Percentiles rank a stretch among this genome's conserved stretches.
Evolutionary conservation across 2,888 invertebrate genomes (phyloP).

Genomic region (Drosophila testacea): DNA sequence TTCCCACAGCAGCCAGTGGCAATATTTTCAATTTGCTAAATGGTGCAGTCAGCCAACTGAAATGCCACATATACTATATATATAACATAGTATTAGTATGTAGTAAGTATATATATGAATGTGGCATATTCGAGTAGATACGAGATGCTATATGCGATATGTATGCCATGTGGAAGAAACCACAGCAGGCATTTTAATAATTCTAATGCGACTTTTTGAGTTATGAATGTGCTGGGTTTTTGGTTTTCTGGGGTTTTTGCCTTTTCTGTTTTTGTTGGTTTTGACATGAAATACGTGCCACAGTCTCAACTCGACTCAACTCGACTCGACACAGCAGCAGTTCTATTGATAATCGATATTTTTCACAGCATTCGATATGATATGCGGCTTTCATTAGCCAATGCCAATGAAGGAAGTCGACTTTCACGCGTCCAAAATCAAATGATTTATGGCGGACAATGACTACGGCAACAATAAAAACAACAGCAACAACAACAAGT

Average conservation of each 20-base stretch:
- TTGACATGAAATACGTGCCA: slow-evolving; percentile 51
- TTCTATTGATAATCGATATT: slow-evolving; percentile 59
- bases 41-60: slow-evolving; percentile 77
- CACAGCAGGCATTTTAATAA: slow-evolving; percentile 78
- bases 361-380: slow-evolving; percentile 28
- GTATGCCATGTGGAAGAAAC: slow-evolving; percentile 61
- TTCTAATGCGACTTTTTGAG: slow-evolving; percentile 74
- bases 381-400: slow-evolving; percentile 53
- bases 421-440: slow-evolving; percentile 63
- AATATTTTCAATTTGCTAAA: slow-evolving; percentile 78
- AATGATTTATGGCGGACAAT: slow-evolving; percentile 68
- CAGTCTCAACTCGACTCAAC: slow-evolving; percentile 12
- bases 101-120: slow-evolving; percentile 19
- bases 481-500: slow-evolving; percentile 14
- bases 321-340: slow-evolving; percentile 10
- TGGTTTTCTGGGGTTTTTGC: slow-evolving; percentile 2
- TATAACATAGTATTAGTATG: slow-evolving; percentile 32
- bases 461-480: slow-evolving; percentile 42
- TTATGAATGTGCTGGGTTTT: slow-evolving; percentile 44
- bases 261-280: slow-evolving; percentile 18
- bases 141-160: slow-evolving; percentile 22
- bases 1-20: slow-evolving; percentile 53
- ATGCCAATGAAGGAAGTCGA: slow-evolving; percentile 51
- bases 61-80: slow-evolving; percentile 50
- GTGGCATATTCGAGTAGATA: slow-evolving; percentile 24